Evolutionary conservation across 2,797 vertebrate species (phyloP).

Genomic region (Nyctibius grandis): DNA sequence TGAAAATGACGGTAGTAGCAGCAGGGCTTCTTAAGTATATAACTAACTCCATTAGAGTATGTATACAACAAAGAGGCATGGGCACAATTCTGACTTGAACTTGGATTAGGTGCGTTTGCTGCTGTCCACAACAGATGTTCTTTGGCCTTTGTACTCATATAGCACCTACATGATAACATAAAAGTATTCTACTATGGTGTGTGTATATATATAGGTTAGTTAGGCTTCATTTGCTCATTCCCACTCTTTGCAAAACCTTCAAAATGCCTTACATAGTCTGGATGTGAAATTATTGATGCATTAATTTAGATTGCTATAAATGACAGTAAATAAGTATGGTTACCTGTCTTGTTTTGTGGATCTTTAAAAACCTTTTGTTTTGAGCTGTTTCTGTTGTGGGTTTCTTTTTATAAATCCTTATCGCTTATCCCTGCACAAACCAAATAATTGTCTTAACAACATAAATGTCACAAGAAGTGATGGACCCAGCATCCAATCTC

Average conservation of each 20-base stretch:
- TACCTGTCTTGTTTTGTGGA: background rate
- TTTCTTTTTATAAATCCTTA: background rate
- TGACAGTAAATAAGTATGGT: background rate
- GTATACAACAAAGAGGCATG: fast-evolving
- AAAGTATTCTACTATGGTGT: background rate
- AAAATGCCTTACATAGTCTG: fast-evolving
- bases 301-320: background rate
- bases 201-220: fast-evolving
- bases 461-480: background rate
- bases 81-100: background rate
- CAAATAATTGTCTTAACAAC: background rate
- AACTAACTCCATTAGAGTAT: fast-evolving
- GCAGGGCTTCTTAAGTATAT: fast-evolving
- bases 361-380: background rate
- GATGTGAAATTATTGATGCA: background rate
- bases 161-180: background rate
- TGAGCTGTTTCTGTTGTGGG: background rate
- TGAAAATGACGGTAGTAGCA: fast-evolving
- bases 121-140: background rate
- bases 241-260: background rate
- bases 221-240: background rate
- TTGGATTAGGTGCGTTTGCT: background rate
- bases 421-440: background rate
- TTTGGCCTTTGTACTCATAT: fast-evolving
- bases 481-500: background rate